A percentile compares a stretch with the other conserved stretches of the same genome.
These are phyloP conservation scores for Carabus problematicus DNA, from an alignment of 2,888 invertebrate genomes.

Conservation along the genomic window DNA sequence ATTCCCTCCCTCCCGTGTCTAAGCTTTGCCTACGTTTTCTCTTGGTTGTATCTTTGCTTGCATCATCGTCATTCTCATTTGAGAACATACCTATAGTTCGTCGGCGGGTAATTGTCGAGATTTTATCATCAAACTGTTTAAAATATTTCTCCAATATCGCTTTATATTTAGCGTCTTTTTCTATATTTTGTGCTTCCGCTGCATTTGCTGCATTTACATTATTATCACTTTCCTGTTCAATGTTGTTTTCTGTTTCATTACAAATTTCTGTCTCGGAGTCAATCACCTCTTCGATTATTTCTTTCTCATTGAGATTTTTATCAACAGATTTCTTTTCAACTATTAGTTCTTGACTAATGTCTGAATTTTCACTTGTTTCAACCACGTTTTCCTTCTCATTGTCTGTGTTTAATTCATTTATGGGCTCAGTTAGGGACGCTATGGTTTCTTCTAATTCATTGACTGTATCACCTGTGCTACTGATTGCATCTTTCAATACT, in stretches of 20 bases:
- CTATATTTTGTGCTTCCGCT: too few relatives aligned
- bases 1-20: background rate
- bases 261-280: too few relatives aligned
- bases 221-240: too few relatives aligned
- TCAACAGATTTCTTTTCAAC: slow-evolving; percentile 6
- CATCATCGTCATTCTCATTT: too few relatives aligned
- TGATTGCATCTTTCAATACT: background rate
- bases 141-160: slow-evolving; percentile 26
- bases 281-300: too few relatives aligned
- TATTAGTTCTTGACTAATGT: slow-evolving; percentile 49
- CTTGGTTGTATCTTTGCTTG: background rate
- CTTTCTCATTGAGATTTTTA: too few relatives aligned
- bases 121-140: slow-evolving; percentile 17
- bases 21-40: slow-evolving; percentile 17
- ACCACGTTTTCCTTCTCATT: background rate
- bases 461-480: background rate
- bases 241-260: too few relatives aligned
- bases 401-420: background rate
- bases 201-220: too few relatives aligned
- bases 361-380: slow-evolving; percentile 50
- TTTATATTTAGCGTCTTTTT: slow-evolving; percentile 23
- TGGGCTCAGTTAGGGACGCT: background rate
- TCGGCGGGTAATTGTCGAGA: slow-evolving; percentile 9
- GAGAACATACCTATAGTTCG: slow-evolving; percentile 13
- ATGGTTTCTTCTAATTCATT: slow-evolving; percentile 6